Percentiles rank a stretch among this genome's conserved stretches.
Evolutionary conservation across 2,113 vertebrate genomes (phyloP).

Genomic region (Mormyrus iriodes): DNA sequence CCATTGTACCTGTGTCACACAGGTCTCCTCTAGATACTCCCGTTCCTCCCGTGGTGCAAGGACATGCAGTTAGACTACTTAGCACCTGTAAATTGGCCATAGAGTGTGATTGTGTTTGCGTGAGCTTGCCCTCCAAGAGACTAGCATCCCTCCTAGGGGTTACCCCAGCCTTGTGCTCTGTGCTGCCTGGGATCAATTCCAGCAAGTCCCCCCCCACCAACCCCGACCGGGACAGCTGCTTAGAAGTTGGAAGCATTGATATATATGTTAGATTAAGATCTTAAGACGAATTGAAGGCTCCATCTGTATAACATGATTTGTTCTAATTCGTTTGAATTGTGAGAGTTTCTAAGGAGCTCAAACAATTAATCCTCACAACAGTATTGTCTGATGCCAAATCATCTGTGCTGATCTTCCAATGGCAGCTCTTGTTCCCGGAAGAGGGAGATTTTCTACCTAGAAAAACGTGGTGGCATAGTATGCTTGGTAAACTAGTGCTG

Average conservation of each 20-base stretch:
- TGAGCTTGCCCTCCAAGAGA: background rate
- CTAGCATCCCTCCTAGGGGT: background rate
- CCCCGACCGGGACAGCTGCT: background rate
- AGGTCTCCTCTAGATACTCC: background rate
- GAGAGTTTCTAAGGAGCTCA: background rate
- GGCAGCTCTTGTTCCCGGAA: background rate
- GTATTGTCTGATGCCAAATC: slow-evolving; percentile 47
- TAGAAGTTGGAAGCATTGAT: background rate
- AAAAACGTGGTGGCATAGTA: background rate
- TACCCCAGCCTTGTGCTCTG: background rate
- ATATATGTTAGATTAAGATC: background rate
- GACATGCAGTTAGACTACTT: background rate
- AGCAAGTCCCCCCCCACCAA: background rate
- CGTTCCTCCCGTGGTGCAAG: background rate
- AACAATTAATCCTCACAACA: background rate
- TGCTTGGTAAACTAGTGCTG: background rate
- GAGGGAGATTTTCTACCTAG: background rate
- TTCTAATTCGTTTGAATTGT: background rate
- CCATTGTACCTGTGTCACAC: background rate
- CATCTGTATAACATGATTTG: background rate
- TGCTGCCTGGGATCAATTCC: background rate
- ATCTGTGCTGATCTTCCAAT: background rate
- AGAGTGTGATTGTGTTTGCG: background rate
- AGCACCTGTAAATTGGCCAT: background rate
- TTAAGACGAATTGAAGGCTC: background rate